Percentiles rank a stretch among this genome's conserved stretches.
Evolutionary conservation across 2,888 invertebrate species (phyloP).

Genomic region (Chaitophorus viminalis): DNA sequence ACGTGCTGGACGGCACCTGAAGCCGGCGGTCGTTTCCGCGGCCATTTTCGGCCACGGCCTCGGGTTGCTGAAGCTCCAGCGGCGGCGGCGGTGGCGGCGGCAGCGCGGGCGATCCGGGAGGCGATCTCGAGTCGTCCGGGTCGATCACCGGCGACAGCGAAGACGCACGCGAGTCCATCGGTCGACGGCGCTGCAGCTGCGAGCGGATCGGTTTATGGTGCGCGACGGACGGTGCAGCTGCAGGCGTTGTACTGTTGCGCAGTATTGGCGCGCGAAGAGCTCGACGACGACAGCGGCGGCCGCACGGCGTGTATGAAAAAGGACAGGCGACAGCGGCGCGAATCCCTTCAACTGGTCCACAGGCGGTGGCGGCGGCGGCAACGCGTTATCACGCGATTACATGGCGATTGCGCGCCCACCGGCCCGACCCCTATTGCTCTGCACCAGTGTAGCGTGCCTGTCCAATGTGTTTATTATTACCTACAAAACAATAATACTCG

Average conservation of each 20-base stretch:
- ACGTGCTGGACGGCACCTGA: background rate
- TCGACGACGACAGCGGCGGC: background rate
- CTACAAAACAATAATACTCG: too few relatives aligned
- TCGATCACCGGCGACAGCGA: conserved; percentile 67
- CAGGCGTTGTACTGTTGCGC: too few relatives aligned
- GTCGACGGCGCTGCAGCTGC: background rate
- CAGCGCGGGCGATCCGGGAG: conserved; percentile 64
- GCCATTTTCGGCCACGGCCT: background rate
- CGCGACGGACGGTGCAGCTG: too few relatives aligned
- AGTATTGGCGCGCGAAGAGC: background rate
- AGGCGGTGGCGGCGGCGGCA: conserved; percentile 1
- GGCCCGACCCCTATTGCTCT: background rate
- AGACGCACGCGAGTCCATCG: conserved; percentile 61
- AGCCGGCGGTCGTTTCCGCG: too few relatives aligned
- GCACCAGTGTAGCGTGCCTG: too few relatives aligned
- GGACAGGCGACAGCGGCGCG: conserved; percentile 7
- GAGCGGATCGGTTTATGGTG: too few relatives aligned
- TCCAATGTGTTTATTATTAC: too few relatives aligned
- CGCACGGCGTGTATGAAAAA: conserved; percentile 13
- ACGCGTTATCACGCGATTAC: conserved; percentile 60
- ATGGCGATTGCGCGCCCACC: conserved; percentile 20
- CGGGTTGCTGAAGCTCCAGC: background rate
- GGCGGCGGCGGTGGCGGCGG: conserved; percentile 38
- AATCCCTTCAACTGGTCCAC: conserved; percentile 56
- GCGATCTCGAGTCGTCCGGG: conserved; percentile 67